A percentile compares a stretch with the other conserved stretches of the same genome.
These are phyloP conservation scores for Sminthopsis crassicaudata DNA, from an alignment of 2,113 vertebrate species.

Conservation along the genomic window DNA sequence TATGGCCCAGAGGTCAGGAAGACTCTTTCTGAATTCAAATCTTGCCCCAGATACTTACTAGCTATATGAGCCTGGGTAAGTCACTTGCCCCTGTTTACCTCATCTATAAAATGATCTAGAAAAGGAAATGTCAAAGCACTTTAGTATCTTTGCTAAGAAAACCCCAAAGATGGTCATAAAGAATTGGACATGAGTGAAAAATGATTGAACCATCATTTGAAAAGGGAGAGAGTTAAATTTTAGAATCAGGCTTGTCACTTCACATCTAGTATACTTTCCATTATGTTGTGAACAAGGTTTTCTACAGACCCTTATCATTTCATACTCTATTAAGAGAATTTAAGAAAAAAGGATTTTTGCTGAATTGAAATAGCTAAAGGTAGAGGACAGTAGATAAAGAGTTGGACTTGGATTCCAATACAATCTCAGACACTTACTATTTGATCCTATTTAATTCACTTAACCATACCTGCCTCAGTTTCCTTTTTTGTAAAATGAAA, in stretches of 20 bases:
- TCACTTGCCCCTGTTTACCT: no score
- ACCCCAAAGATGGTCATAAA: no score
- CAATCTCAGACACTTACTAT: background rate
- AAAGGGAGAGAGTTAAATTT: background rate
- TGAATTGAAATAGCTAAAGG: background rate
- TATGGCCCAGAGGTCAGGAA: no score
- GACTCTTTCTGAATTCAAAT: no score
- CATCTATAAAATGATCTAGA: no score
- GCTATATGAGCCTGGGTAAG: no score
- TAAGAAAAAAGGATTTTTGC: background rate
- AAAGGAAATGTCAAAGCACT: no score
- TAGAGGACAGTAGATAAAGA: background rate
- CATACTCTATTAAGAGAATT: no score
- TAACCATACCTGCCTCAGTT: background rate
- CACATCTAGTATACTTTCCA: background rate
- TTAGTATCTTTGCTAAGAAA: no score
- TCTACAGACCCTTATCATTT: background rate
- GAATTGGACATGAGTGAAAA: no score
- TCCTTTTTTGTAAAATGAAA: background rate
- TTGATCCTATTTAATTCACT: background rate
- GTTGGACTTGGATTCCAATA: background rate
- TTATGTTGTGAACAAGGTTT: background rate
- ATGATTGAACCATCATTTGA: no score
- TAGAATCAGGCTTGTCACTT: background rate
- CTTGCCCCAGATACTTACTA: no score